Evolutionary conservation across 2,888 invertebrate genomes (phyloP).

Genomic region (Pseudanteris insignis): DNA sequence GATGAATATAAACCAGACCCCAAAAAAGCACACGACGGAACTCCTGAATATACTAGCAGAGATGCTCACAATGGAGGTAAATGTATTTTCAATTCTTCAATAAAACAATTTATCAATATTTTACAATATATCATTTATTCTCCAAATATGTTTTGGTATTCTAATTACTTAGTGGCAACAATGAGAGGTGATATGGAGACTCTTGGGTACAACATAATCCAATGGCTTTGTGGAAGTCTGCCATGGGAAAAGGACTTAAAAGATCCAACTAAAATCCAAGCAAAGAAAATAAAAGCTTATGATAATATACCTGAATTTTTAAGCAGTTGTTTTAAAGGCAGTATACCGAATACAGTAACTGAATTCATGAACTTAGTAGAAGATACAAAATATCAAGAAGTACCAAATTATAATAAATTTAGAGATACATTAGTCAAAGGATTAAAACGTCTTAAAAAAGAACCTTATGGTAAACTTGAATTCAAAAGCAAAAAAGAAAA

Average conservation of each 20-base stretch:
- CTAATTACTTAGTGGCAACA: conserved; percentile 77
- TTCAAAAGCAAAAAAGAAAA: conserved; percentile 60
- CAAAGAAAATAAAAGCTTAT: conserved; percentile 77
- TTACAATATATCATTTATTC: too few relatives aligned
- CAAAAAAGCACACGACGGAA: conserved; percentile 94
- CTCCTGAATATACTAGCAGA: conserved; percentile 93
- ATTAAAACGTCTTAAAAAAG: conserved; percentile 72
- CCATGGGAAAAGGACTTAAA: conserved; percentile 84
- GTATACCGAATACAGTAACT: conserved; percentile 61
- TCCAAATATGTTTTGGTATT: too few relatives aligned
- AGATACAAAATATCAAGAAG: conserved; percentile 75
- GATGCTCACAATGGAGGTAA: conserved; percentile 90
- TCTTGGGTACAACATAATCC: conserved; percentile 90
- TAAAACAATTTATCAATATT: too few relatives aligned
- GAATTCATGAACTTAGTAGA: conserved; percentile 75
- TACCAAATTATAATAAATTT: conserved; percentile 79
- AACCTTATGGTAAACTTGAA: conserved; percentile 71
- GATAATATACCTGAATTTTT: conserved; percentile 67
- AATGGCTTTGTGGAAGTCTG: conserved; percentile 85
- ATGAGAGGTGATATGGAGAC: conserved; percentile 95
- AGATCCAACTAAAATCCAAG: conserved; percentile 72
- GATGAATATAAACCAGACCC: conserved; percentile 86
- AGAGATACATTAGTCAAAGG: conserved; percentile 74
- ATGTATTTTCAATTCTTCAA: not conserved
- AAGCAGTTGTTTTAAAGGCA: conserved; percentile 63